Conservation (phyloP, 2,797 vertebrate species). For the Macropus fuliginosus region DNA sequence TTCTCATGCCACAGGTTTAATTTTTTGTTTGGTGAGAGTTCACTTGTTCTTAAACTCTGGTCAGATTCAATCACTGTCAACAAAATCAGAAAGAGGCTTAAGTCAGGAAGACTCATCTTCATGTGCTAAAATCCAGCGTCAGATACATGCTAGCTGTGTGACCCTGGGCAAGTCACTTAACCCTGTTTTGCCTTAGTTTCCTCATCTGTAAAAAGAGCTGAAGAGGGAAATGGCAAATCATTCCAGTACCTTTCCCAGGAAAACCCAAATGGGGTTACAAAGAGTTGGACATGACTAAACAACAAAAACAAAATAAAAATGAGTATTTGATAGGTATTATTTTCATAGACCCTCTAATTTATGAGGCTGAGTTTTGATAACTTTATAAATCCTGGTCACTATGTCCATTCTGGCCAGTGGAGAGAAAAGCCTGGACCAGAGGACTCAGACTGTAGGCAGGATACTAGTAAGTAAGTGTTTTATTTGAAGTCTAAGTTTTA, state of each 20-base stretch:
- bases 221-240: neutral
- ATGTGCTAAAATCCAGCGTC: neutral
- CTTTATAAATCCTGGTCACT: neutral
- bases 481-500: neutral
- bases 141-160: neutral
- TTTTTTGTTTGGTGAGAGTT: neutral
- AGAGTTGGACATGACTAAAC: neutral
- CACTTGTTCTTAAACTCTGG: neutral
- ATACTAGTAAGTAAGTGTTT: neutral
- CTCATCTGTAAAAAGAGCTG: neutral
- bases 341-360: neutral
- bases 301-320: neutral
- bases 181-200: neutral
- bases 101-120: too few species aligned
- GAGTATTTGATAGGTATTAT: neutral
- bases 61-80: neutral
- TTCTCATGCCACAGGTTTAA: neutral
- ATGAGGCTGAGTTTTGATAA: neutral
- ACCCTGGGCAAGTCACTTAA: neutral
- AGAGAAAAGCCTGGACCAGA: neutral
- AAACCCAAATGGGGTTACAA: neutral
- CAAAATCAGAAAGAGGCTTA: too few species aligned
- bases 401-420: neutral
- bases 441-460: neutral
- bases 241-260: neutral